A percentile compares a stretch with the other conserved stretches of the same genome.
These are phyloP conservation scores for Kryptolebias marmoratus DNA, from an alignment of 2,113 vertebrate species.

Conservation along the genomic window DNA sequence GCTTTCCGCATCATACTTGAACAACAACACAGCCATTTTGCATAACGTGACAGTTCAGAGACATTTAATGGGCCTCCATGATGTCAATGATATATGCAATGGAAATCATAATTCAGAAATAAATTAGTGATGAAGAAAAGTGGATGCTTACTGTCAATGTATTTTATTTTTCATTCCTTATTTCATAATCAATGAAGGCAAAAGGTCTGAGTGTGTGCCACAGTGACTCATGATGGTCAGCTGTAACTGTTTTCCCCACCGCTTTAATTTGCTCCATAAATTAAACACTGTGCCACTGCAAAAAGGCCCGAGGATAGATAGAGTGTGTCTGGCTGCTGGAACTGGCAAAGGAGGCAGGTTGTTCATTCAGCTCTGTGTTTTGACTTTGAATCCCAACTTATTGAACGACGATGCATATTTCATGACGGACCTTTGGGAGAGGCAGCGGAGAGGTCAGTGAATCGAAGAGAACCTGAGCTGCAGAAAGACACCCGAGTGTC, in stretches of 20 bases:
- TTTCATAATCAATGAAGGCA: conserved; percentile 29
- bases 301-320: conserved; percentile 14
- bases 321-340: conserved; percentile 22
- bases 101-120: neutral
- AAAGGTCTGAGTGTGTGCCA: conserved; percentile 27
- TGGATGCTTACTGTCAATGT: neutral
- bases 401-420: conserved; percentile 72
- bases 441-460: conserved; percentile 34
- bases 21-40: conserved; percentile 15
- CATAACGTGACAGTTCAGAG: conserved; percentile 3
- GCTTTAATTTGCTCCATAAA: conserved; percentile 46
- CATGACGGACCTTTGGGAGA: conserved; percentile 50
- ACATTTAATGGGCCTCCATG: neutral
- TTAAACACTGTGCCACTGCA: conserved; percentile 34
- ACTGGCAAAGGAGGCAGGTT: conserved; percentile 27
- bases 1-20: conserved; percentile 8
- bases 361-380: conserved; percentile 44
- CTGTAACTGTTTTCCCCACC: conserved; percentile 48
- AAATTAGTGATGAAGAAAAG: neutral
- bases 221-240: conserved; percentile 20
- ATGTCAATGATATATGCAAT: neutral
- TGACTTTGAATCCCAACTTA: conserved; percentile 50
- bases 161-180: conserved; percentile 2
- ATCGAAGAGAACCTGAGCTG: conserved; percentile 21
- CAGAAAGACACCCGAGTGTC: conserved; percentile 6